Conservation (phyloP, 2,888 invertebrate genomes). For the Papilio protenor region DNA sequence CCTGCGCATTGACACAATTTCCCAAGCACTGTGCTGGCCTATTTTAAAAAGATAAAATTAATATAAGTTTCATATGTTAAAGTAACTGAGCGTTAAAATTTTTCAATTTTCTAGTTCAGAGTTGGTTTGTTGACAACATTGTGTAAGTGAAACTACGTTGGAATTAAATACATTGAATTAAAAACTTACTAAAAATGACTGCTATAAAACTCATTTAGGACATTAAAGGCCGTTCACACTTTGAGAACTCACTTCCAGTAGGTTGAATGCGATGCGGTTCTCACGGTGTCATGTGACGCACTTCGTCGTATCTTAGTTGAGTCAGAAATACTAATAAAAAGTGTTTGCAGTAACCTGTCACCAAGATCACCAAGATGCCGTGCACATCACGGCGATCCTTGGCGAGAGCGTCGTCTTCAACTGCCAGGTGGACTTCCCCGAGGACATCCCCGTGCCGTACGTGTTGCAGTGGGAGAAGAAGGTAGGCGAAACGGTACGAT, state of each 20-base stretch:
- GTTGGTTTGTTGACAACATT: not conserved
- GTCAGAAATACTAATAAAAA: constrained; percentile 17
- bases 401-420: constrained; percentile 99
- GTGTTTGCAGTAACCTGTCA: constrained; percentile 86
- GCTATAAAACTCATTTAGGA: not conserved
- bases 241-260: constrained; percentile 5
- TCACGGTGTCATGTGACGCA: constrained; percentile 19
- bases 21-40: not conserved
- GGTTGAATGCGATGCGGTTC: not conserved
- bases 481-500: constrained; percentile 98
- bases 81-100: constrained; percentile 1
- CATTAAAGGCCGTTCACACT: not conserved
- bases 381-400: constrained; percentile 98
- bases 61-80: not conserved
- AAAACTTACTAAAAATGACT: not conserved
- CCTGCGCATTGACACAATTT: constrained; percentile 21
- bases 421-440: constrained; percentile 98
- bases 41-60: constrained; percentile 21
- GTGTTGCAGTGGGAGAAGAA: constrained; percentile 99
- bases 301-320: not conserved
- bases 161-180: not conserved
- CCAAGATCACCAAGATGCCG: constrained; percentile 96
- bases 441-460: constrained; percentile 97
- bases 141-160: not conserved
- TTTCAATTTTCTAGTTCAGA: not conserved